phyloP scores from a whole-genome alignment of 2,888 invertebrate genomes.

The Syrphus vitripennis region DNA sequence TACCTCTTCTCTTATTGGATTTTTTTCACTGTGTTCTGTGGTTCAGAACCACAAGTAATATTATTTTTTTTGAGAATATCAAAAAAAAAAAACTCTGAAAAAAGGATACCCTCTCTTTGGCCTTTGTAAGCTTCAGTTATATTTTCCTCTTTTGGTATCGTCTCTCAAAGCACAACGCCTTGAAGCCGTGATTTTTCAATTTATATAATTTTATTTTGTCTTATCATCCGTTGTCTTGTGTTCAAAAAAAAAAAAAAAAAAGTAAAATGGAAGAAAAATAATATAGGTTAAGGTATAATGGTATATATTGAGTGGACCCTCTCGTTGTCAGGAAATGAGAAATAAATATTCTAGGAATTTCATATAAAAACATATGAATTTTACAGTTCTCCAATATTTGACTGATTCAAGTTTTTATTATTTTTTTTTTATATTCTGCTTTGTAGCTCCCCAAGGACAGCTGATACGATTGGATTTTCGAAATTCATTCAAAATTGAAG shows the following conservation, averaged over 20 bases:
- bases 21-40: slow-evolving; percentile 36
- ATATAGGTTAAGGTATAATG: no score
- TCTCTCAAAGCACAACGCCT: slow-evolving; percentile 21
- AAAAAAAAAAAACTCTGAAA: neutral
- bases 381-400: slow-evolving; percentile 50
- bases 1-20: slow-evolving; percentile 37
- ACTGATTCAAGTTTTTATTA: slow-evolving; percentile 22
- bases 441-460: slow-evolving; percentile 84
- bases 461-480: slow-evolving; percentile 90
- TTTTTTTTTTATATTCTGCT: slow-evolving; percentile 32
- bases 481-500: slow-evolving; percentile 89
- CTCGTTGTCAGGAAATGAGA: slow-evolving; percentile 6
- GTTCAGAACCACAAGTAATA: no score
- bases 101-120: no score
- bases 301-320: neutral
- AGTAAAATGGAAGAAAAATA: no score
- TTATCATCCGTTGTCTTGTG: slow-evolving; percentile 24
- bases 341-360: slow-evolving; percentile 6
- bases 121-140: neutral
- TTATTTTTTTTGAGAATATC: neutral
- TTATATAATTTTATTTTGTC: slow-evolving; percentile 38
- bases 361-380: slow-evolving; percentile 45
- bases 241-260: slow-evolving; percentile 35
- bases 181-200: slow-evolving; percentile 63
- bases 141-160: neutral